Conservation (phyloP, 2,113 vertebrate species). For the Vanacampus margaritifer region DNA sequence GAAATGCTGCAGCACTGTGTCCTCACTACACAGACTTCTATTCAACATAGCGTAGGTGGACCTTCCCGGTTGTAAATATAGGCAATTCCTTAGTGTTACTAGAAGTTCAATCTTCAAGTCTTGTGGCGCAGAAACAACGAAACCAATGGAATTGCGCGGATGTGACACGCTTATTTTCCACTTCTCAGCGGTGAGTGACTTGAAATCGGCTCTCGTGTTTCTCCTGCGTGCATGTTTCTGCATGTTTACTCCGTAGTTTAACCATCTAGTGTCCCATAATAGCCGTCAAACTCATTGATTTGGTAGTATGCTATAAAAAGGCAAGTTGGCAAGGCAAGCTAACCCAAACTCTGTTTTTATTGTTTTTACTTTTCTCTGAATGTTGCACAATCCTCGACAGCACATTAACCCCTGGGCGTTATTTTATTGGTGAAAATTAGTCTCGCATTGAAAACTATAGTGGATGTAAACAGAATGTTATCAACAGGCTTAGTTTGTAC, state of each 20-base stretch:
- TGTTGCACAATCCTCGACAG: background rate
- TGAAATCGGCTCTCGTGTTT: background rate
- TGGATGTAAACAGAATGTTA: background rate
- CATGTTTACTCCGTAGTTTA: background rate
- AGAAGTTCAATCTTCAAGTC: background rate
- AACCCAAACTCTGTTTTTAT: background rate
- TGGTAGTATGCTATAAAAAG: too few species aligned
- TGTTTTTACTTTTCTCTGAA: background rate
- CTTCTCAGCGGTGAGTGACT: conserved; percentile 11
- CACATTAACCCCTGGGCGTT: too few species aligned
- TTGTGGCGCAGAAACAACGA: background rate
- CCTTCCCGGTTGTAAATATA: too few species aligned
- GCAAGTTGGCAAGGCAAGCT: background rate
- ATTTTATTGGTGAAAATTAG: background rate
- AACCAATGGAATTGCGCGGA: background rate
- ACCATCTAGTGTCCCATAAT: background rate
- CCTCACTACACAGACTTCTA: background rate
- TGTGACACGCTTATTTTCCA: background rate
- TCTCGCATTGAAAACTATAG: background rate
- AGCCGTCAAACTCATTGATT: background rate
- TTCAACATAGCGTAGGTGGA: background rate
- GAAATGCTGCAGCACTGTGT: background rate
- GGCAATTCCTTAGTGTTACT: background rate
- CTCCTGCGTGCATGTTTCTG: background rate
- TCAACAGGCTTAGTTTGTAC: background rate